phyloP scores from a whole-genome alignment of 2,797 vertebrate species.

The Botia kubotai region DNA sequence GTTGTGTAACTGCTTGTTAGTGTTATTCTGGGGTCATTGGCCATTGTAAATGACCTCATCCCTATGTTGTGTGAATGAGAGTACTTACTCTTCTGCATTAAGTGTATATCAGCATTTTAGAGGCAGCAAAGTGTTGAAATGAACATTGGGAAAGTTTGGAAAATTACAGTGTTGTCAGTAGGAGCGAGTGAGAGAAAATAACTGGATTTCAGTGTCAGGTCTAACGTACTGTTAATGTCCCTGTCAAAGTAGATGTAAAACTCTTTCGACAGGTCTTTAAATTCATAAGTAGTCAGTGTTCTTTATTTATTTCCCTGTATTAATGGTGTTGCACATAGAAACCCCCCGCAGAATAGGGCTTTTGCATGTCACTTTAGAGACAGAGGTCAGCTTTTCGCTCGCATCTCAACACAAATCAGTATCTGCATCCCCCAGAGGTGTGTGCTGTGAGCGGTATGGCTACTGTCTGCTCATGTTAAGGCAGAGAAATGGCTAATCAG shows the following conservation, averaged over 20 bases:
- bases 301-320: slow-evolving; percentile 30
- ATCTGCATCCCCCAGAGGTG: slow-evolving; percentile 20
- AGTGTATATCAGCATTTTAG: background rate
- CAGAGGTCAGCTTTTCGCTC: slow-evolving; percentile 22
- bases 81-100: background rate
- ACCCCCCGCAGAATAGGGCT: background rate
- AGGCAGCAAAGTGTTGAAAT: background rate
- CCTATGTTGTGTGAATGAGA: too few species aligned
- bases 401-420: slow-evolving; percentile 5
- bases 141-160: background rate
- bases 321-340: slow-evolving; percentile 5
- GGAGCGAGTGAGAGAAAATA: background rate
- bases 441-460: slow-evolving; percentile 34
- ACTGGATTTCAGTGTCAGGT: slow-evolving; percentile 46
- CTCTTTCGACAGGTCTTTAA: slow-evolving; percentile 51
- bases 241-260: slow-evolving; percentile 59
- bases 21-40: background rate
- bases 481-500: slow-evolving; percentile 54
- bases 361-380: background rate
- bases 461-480: slow-evolving; percentile 57
- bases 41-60: background rate
- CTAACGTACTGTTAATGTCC: slow-evolving; percentile 60
- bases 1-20: background rate
- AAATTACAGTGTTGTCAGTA: background rate
- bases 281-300: slow-evolving; percentile 61